Evolutionary conservation across 1,140 invertebrate species (phyloP).

Genomic region (Papilio xuthus): DNA sequence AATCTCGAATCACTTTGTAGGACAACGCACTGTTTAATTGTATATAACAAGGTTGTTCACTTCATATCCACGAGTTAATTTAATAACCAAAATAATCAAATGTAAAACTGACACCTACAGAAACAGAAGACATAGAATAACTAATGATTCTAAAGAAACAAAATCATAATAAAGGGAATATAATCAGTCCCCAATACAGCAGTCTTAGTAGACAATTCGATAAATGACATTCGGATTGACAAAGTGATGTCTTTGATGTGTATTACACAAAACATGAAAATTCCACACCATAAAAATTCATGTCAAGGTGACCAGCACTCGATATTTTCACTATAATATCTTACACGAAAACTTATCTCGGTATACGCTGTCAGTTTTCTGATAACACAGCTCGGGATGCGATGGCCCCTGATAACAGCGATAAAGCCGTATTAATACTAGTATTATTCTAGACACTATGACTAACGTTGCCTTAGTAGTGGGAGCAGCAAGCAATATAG

Average conservation of each 20-base stretch:
- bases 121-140: not conserved
- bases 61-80: not conserved
- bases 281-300: slow-evolving; percentile 24
- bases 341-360: slow-evolving; percentile 52
- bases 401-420: slow-evolving; percentile 66
- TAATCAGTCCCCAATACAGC: not conserved
- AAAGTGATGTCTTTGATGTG: not conserved
- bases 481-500: slow-evolving; percentile 70
- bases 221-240: not conserved
- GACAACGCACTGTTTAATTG: not conserved
- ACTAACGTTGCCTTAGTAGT: slow-evolving; percentile 70
- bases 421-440: slow-evolving; percentile 56
- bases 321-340: slow-evolving; percentile 46
- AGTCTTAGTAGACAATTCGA: not conserved
- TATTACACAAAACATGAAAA: not conserved
- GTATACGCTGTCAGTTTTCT: slow-evolving; percentile 51
- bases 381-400: slow-evolving; percentile 60
- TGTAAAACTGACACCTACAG: not conserved
- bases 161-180: not conserved
- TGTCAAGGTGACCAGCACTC: slow-evolving; percentile 33
- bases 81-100: not conserved
- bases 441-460: slow-evolving; percentile 63
- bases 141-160: not conserved
- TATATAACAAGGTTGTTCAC: not conserved
- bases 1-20: not conserved